Percentiles rank a stretch among this genome's conserved stretches.
Conservation (phyloP, 2,797 vertebrate genomes). For the Orestias chungarensis region DNA sequence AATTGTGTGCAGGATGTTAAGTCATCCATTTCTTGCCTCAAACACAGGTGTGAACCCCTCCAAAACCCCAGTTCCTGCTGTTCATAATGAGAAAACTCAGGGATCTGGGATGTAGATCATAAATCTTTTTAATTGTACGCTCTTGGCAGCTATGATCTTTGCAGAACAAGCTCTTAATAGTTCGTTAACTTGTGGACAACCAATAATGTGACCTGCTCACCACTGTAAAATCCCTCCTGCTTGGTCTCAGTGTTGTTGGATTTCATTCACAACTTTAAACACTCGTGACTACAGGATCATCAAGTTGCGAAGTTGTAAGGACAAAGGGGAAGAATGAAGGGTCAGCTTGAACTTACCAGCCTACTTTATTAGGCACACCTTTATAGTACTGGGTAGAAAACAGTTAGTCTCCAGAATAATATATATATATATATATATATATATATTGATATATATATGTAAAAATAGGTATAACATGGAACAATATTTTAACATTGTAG, state of each 20-base stretch:
- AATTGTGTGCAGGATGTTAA: slow-evolving; percentile 55
- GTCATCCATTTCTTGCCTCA: slow-evolving; percentile 19
- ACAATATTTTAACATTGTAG: background rate
- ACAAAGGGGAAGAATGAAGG: background rate
- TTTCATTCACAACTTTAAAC: slow-evolving; percentile 36
- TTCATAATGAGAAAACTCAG: slow-evolving; percentile 48
- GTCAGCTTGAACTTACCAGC: background rate
- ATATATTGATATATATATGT: no score
- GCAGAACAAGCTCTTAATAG: slow-evolving; percentile 17
- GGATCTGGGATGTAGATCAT: slow-evolving; percentile 47
- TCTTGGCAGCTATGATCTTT: slow-evolving; percentile 13
- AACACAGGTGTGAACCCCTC: slow-evolving; percentile 55
- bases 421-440: no score
- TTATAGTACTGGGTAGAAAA: background rate
- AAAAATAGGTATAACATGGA: background rate
- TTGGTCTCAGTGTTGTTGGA: slow-evolving; percentile 56
- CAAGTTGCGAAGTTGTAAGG: background rate
- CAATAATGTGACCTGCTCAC: slow-evolving; percentile 28
- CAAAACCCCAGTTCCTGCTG: slow-evolving; percentile 49
- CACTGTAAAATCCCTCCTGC: slow-evolving; percentile 30
- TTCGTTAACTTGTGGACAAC: slow-evolving; percentile 11
- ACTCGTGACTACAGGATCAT: slow-evolving; percentile 16
- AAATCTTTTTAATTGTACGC: slow-evolving; percentile 35
- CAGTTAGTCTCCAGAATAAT: background rate
- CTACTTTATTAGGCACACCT: background rate